Evolutionary conservation across 2,888 invertebrate genomes (phyloP).

Genomic region (Drosophila anomalipes): DNA sequence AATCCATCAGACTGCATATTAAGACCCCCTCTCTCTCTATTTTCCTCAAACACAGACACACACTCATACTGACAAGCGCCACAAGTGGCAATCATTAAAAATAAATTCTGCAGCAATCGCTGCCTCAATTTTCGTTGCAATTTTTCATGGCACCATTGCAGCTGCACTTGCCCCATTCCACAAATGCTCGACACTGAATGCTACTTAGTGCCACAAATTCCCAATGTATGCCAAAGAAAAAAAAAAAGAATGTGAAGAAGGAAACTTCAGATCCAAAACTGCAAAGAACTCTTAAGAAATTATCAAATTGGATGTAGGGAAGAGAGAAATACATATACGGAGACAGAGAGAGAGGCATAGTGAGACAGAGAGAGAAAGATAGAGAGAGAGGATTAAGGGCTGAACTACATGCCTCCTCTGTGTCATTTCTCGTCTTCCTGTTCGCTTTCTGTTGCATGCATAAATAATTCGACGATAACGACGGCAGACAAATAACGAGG

Average conservation of each 20-base stretch:
- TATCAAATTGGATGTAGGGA: conserved; percentile 59
- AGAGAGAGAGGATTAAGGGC: background rate
- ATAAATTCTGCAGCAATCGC: conserved; percentile 51
- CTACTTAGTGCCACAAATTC: conserved; percentile 49
- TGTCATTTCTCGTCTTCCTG: conserved; percentile 34
- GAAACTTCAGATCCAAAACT: conserved; percentile 39
- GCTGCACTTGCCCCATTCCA: conserved; percentile 25
- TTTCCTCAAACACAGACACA: background rate
- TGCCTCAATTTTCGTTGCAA: conserved; percentile 29
- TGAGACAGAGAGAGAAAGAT: conserved; percentile 9
- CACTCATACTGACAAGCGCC: conserved; percentile 24
- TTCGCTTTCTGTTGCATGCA: conserved; percentile 67
- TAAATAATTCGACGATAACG: conserved; percentile 79
- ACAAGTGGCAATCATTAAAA: conserved; percentile 66
- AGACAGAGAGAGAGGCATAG: conserved; percentile 3
- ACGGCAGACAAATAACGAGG: conserved; percentile 57
- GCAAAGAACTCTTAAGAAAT: conserved; percentile 66
- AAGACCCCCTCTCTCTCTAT: background rate
- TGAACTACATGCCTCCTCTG: conserved; percentile 4
- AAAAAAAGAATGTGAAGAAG: conserved; percentile 23
- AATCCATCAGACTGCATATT: conserved; percentile 35
- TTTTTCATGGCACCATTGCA: conserved; percentile 1
- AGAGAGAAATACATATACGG: conserved; percentile 8
- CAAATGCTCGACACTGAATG: conserved; percentile 53
- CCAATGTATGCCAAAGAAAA: conserved; percentile 32